Evolutionary conservation across 1,140 invertebrate genomes (phyloP).

Genomic region (Drosophila takahashii): DNA sequence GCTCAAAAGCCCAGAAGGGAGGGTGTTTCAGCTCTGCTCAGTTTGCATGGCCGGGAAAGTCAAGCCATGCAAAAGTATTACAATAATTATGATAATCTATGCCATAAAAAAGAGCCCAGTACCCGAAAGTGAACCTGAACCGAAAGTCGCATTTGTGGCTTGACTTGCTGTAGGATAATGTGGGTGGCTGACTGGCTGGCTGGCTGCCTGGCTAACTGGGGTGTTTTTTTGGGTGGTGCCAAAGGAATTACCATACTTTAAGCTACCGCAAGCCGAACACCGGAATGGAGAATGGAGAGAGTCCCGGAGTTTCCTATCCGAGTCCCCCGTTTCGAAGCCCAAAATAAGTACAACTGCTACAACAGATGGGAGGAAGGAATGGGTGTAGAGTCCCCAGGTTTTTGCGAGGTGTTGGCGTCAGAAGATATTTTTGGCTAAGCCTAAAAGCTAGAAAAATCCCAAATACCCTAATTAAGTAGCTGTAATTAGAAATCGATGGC

Average conservation of each 20-base stretch:
- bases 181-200: slow-evolving; percentile 21
- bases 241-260: slow-evolving; percentile 78
- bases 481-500: not conserved
- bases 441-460: not conserved
- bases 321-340: too few relatives aligned
- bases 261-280: slow-evolving; percentile 64
- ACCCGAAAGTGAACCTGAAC: slow-evolving; percentile 33
- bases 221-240: slow-evolving; percentile 17
- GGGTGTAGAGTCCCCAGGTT: not conserved
- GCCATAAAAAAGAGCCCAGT: slow-evolving; percentile 72
- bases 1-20: slow-evolving; percentile 68
- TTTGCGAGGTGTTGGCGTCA: not conserved
- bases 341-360: too few relatives aligned
- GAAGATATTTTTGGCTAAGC: not conserved
- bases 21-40: not conserved
- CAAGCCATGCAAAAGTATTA: slow-evolving; percentile 83
- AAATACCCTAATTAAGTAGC: not conserved
- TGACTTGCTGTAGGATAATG: slow-evolving; percentile 31
- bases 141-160: slow-evolving; percentile 69
- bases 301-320: slow-evolving; percentile 35
- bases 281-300: not conserved
- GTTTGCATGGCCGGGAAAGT: slow-evolving; percentile 33
- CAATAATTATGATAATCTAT: slow-evolving; percentile 84
- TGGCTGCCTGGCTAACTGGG: not conserved
- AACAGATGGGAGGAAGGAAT: too few relatives aligned